phyloP scores from a whole-genome alignment of 2,797 vertebrate genomes.

The Siniperca undulata region DNA sequence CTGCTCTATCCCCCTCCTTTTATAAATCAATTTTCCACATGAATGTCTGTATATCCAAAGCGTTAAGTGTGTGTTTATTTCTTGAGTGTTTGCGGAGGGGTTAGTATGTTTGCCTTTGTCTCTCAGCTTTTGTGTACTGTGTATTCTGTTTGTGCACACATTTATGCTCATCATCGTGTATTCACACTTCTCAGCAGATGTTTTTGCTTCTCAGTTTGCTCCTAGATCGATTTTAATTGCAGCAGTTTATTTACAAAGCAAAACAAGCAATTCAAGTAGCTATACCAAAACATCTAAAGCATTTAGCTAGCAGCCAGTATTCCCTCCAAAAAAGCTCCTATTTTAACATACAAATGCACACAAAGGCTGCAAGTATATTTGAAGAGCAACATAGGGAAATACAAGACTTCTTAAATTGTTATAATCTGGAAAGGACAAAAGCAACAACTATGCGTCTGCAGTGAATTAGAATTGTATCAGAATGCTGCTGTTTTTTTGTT shows the following conservation, averaged over 20 bases:
- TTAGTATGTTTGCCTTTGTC: conserved; percentile 52
- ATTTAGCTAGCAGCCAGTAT: conserved; percentile 10
- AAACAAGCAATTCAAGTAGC: conserved; percentile 45
- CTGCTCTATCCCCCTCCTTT: background rate
- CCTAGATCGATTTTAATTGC: conserved; percentile 55
- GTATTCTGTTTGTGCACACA: conserved; percentile 40
- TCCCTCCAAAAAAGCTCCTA: background rate
- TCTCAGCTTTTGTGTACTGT: conserved; percentile 37
- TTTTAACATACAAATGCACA: conserved; percentile 14
- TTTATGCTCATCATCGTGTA: background rate
- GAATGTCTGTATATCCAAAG: background rate
- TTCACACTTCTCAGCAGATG: conserved; percentile 22
- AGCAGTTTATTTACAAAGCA: conserved; percentile 53
- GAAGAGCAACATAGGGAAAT: conserved; percentile 8
- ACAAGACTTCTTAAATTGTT: background rate
- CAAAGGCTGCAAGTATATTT: conserved; percentile 18
- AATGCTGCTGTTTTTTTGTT: background rate
- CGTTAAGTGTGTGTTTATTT: conserved; percentile 24
- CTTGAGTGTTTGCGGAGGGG: conserved; percentile 50
- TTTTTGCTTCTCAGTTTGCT: conserved; percentile 34
- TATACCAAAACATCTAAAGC: conserved; percentile 31
- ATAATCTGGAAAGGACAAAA: background rate
- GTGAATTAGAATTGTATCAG: background rate
- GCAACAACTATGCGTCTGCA: background rate
- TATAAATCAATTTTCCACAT: conserved; percentile 12